Base-by-base conservation (phyloP, 2,888 invertebrate species). In the Agrotis ipsilon region DNA sequence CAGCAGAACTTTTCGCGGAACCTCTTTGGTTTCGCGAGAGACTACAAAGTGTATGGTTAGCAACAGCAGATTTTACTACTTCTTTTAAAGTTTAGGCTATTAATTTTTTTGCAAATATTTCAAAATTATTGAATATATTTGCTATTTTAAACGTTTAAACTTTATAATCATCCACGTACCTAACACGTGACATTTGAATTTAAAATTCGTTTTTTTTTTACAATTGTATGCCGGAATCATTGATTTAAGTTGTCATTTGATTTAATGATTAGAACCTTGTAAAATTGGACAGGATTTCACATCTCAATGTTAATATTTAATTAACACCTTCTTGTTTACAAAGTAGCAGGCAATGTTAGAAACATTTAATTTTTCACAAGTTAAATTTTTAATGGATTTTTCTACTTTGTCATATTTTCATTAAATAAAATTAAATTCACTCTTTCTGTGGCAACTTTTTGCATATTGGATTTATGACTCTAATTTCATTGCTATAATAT, bases 1-100 rank as follows among this genome's bases (percentile, higher is more conserved):
- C 14, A 66, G 58, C 61, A 70, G 51, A 74, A 75, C 19, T 81
- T 75, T 79, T 82, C 78, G 66, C 19, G 75, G 84, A 86, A 80
- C 65, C 69, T 68, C 76, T 75, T 77, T 73, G 58, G 70, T 77
- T 71, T 65, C 27, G 48, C 21, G 13, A 39, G 58, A 57, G 54
- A 57, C 49, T 64, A 45, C 27, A 39, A 49, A 66, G 32, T 67
- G 52, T 77, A 80, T 1, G 57, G 77, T 67, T 73, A 67, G 81
- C 68, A 80, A 67, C 46, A 54, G 69, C 45, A 69, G 48, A 46
- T 64, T 46, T 11, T 48, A 66, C 19, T 46, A 68, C 43, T n/a
- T n/a, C n/a, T n/a, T n/a, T n/a, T n/a, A n/a, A n/a, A n/a, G n/a
- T n/a, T n/a, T n/a, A n/a, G n/a, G n/a, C n/a, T n/a, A n/a, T n/a